These are phyloP conservation scores for Drosophila erecta DNA, from an alignment of 1,140 invertebrate species.

Conservation along the genomic window DNA sequence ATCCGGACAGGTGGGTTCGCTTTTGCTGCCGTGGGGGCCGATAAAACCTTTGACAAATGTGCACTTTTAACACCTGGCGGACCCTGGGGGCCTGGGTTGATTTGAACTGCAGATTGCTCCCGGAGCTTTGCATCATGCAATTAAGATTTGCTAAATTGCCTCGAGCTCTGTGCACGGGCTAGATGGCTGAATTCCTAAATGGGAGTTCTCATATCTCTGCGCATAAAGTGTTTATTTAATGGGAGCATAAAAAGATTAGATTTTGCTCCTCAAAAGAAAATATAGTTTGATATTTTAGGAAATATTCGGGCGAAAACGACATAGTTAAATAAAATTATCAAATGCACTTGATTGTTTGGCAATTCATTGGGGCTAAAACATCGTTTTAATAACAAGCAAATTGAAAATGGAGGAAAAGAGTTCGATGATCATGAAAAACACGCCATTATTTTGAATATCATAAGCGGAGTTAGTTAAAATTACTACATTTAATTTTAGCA, in stretches of 20 bases:
- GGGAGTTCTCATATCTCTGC: not conserved
- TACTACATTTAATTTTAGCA: too few species aligned
- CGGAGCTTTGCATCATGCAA: conserved; percentile 21
- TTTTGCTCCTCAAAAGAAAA: too few species aligned
- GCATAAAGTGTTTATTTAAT: not conserved
- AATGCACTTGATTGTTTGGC: too few species aligned
- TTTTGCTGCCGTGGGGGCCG: conserved; percentile 15
- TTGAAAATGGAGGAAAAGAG: too few species aligned
- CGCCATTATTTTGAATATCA: not conserved
- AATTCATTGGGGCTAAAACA: too few species aligned
- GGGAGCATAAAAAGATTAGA: too few species aligned
- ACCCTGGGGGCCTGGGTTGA: conserved; percentile 11
- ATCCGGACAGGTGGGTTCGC: conserved; percentile 2
- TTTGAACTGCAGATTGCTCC: conserved; percentile 22
- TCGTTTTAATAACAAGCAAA: too few species aligned
- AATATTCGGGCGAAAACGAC: too few species aligned
- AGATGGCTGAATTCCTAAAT: not conserved
- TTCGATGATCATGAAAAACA: too few species aligned
- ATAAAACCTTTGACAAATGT: conserved; percentile 59
- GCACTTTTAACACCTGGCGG: conserved; percentile 55
- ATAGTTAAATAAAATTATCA: too few species aligned
- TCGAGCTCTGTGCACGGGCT: not conserved
- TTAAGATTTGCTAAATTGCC: conserved; percentile 44
- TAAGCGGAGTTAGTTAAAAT: too few species aligned
- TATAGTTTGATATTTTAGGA: not conserved